Percentiles rank a stretch among this genome's conserved stretches.
Conservation (phyloP, 2,888 invertebrate species). For the Temnothorax ravouxi region DNA sequence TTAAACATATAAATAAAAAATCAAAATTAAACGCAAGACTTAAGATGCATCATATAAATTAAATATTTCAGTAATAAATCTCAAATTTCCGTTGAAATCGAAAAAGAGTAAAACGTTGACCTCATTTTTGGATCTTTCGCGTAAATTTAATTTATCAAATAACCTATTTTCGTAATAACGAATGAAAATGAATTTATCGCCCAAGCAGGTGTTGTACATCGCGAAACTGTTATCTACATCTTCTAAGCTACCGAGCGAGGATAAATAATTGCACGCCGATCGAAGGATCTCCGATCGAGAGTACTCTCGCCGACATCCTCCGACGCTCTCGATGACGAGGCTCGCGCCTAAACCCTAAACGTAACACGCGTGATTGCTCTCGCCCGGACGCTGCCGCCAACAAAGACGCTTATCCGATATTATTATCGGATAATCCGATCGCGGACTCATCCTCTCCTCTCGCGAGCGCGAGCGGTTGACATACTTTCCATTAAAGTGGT, state of each 20-base stretch:
- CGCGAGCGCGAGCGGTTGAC: slow-evolving; percentile 47
- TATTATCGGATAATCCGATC: slow-evolving; percentile 52
- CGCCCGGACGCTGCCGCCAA: neutral
- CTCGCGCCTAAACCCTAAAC: slow-evolving; percentile 20
- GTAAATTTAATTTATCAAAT: neutral
- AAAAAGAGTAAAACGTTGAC: neutral
- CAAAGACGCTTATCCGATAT: slow-evolving; percentile 40
- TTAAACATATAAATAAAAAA: neutral
- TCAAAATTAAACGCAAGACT: neutral
- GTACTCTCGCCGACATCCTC: slow-evolving; percentile 5
- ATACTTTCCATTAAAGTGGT: slow-evolving; percentile 57
- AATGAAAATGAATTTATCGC: neutral
- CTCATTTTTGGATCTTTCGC: neutral
- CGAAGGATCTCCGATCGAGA: slow-evolving; percentile 6
- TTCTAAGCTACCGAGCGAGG: neutral
- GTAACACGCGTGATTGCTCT: slow-evolving; percentile 39
- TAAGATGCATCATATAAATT: neutral
- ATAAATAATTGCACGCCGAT: slow-evolving; percentile 34
- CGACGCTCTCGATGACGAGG: slow-evolving; percentile 38
- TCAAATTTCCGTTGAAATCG: neutral
- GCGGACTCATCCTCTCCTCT: slow-evolving; percentile 40
- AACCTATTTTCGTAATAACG: neutral
- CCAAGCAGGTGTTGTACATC: neutral
- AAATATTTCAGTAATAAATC: neutral
- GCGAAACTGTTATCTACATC: neutral